These are phyloP conservation scores for Hydropsyche tenuis DNA, from an alignment of 1,140 invertebrate genomes.

Conservation along the genomic window DNA sequence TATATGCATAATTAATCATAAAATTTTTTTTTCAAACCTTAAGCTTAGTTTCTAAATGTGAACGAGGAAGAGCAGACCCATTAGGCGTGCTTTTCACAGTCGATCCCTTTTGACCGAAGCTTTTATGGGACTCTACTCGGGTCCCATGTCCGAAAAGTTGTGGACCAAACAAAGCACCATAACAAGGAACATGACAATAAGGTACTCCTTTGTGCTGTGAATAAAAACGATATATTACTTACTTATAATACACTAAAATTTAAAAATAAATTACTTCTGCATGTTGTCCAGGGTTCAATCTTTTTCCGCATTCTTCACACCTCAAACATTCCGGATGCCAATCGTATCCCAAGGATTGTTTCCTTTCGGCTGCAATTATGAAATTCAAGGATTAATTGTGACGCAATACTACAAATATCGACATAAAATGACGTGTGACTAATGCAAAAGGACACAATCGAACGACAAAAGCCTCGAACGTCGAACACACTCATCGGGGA, in stretches of 20 bases:
- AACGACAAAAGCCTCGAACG: no score
- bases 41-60: slow-evolving; percentile 79
- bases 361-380: slow-evolving; percentile 79
- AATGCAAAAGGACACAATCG: no score
- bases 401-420: no score
- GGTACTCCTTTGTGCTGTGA: slow-evolving; percentile 85
- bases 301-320: slow-evolving; percentile 90
- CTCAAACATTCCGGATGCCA: slow-evolving; percentile 92
- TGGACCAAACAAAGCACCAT: slow-evolving; percentile 86
- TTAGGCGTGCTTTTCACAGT: slow-evolving; percentile 47
- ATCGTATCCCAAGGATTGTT: slow-evolving; percentile 89
- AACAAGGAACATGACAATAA: slow-evolving; percentile 91
- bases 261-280: slow-evolving; percentile 76
- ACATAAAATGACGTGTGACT: no score
- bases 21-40: slow-evolving; percentile 57
- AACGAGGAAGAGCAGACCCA: slow-evolving; percentile 63
- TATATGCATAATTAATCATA: slow-evolving; percentile 13
- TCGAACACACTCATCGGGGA: no score
- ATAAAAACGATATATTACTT: no score
- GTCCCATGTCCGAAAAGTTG: slow-evolving; percentile 87
- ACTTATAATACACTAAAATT: slow-evolving; percentile 27
- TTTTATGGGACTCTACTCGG: slow-evolving; percentile 84
- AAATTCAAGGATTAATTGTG: no score
- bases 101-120: slow-evolving; percentile 76
- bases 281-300: slow-evolving; percentile 88